Percentiles rank a stretch among this genome's conserved stretches.
These are phyloP conservation scores for Imbricaverruca yamaguchii DNA, from an alignment of 2,888 invertebrate genomes.

Conservation along the genomic window DNA sequence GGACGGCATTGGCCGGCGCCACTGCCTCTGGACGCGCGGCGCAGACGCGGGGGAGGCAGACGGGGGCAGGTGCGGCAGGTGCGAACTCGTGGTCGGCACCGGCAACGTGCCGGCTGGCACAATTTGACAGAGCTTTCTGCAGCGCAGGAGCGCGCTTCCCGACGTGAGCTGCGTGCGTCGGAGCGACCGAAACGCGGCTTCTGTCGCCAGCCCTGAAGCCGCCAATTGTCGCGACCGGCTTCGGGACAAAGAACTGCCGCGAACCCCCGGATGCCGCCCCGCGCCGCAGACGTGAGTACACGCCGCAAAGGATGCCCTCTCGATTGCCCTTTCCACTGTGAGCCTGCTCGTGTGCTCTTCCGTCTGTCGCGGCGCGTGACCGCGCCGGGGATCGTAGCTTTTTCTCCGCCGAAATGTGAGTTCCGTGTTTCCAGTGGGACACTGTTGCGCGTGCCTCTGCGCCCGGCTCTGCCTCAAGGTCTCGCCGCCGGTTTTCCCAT, in stretches of 20 bases:
- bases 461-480: neutral
- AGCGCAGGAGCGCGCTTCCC: neutral
- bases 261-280: neutral
- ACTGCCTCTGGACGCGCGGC: neutral
- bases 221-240: too few species aligned
- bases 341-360: neutral
- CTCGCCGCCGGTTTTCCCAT: neutral
- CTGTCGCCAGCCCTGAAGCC: neutral
- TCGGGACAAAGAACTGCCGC: neutral
- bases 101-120: neutral
- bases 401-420: neutral
- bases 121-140: neutral
- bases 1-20: neutral
- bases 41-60: neutral
- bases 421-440: neutral
- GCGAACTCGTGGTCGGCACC: neutral
- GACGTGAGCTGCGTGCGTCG: neutral
- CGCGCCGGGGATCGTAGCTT: neutral
- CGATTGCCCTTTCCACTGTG: neutral
- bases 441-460: neutral
- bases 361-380: neutral
- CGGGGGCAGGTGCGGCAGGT: neutral
- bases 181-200: neutral
- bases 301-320: conserved; percentile 16
- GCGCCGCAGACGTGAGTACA: neutral